Evolutionary conservation across 2,797 vertebrate genomes (phyloP).

Genomic region (Pantherophis alleghaniensis): DNA sequence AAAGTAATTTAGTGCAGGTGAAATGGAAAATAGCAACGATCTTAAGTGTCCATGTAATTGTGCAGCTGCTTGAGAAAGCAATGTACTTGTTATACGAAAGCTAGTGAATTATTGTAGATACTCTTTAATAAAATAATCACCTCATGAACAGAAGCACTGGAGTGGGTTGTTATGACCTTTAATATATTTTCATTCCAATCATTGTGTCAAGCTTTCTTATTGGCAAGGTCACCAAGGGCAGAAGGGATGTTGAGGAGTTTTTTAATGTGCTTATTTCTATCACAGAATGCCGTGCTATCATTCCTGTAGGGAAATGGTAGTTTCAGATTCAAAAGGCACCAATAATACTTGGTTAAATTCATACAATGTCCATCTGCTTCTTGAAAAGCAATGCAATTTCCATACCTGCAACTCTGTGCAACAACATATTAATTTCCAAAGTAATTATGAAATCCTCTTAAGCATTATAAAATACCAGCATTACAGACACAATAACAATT

Average conservation of each 20-base stretch:
- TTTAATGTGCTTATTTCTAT: constrained; percentile 25
- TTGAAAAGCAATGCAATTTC: not conserved
- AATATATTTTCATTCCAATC: constrained; percentile 45
- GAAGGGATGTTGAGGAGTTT: constrained; percentile 14
- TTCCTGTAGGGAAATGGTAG: not conserved
- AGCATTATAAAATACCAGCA: not conserved
- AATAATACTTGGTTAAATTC: not conserved
- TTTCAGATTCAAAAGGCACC: not conserved
- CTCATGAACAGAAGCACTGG: not conserved
- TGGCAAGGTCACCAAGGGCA: constrained; percentile 37
- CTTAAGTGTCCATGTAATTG: constrained; percentile 12
- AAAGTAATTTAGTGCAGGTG: not conserved
- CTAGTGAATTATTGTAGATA: constrained; percentile 42
- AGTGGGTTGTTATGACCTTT: constrained; percentile 34
- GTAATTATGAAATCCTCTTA: not conserved
- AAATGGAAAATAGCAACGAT: constrained; percentile 18
- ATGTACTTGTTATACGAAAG: constrained; percentile 37
- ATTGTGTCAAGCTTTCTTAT: constrained; percentile 30
- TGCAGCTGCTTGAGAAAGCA: constrained; percentile 38
- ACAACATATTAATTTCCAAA: not conserved
- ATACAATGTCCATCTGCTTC: constrained; percentile 9
- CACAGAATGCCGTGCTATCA: not conserved
- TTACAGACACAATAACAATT: not conserved
- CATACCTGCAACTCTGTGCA: not conserved
- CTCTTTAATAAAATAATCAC: constrained; percentile 54